These are phyloP conservation scores for Melitaea cinxia DNA, from an alignment of 1,140 invertebrate genomes.

Conservation along the genomic window DNA sequence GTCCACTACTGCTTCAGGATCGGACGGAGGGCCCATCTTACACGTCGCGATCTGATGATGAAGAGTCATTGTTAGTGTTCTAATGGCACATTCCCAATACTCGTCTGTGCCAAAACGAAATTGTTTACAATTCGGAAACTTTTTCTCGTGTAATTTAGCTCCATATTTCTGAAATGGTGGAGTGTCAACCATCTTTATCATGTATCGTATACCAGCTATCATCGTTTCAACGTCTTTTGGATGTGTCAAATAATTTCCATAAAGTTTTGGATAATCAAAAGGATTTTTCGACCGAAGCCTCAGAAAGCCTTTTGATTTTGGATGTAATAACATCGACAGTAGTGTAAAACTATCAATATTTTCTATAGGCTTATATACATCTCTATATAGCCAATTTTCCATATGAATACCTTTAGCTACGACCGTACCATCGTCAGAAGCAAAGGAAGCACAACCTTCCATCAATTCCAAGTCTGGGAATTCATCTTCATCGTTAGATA, in stretches of 20 bases:
- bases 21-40: slow-evolving; percentile 88
- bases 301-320: slow-evolving; percentile 87
- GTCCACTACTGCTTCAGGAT: slow-evolving; percentile 88
- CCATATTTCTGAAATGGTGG: slow-evolving; percentile 84
- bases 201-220: slow-evolving; percentile 85
- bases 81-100: slow-evolving; percentile 89
- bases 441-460: slow-evolving; percentile 77
- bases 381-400: slow-evolving; percentile 82
- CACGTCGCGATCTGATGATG: slow-evolving; percentile 88
- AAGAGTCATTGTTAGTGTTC: slow-evolving; percentile 83
- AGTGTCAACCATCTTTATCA: slow-evolving; percentile 83
- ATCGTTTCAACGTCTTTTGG: slow-evolving; percentile 86
- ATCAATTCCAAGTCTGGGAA: slow-evolving; percentile 85
- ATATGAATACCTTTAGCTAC: slow-evolving; percentile 82
- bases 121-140: slow-evolving; percentile 83
- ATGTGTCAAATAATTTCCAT: slow-evolving; percentile 88
- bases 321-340: slow-evolving; percentile 88
- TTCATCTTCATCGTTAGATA: slow-evolving; percentile 78
- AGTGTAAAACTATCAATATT: slow-evolving; percentile 85
- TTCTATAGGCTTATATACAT: slow-evolving; percentile 82
- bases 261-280: slow-evolving; percentile 86
- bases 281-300: slow-evolving; percentile 87
- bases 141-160: slow-evolving; percentile 80
- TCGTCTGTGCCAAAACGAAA: slow-evolving; percentile 83
- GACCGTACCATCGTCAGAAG: slow-evolving; percentile 85